Base-by-base conservation (phyloP, 2,113 vertebrate species). In the Coreoperca whiteheadi region DNA sequence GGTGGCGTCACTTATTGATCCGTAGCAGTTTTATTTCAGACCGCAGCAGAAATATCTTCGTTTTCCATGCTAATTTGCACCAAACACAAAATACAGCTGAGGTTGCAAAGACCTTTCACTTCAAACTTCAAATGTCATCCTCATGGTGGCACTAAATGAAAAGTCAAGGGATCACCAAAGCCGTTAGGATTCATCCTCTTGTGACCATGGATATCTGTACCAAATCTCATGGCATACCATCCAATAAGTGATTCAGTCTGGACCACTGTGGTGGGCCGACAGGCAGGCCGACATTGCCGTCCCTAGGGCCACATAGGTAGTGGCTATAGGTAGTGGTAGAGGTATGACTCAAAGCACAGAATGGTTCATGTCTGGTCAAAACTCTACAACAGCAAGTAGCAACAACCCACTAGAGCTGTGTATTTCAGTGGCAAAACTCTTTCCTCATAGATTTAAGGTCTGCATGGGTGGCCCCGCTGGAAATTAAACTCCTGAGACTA, bases 381-480 rank as follows among this genome's bases (percentile, higher is more conserved):
- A 37, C 21, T 32, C 12, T 69, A 4, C 54, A 73, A 34, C 11
- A 46, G 10, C 0, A 0, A 53, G 41, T 18, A 48, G 18, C 21
- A 51, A 3, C 28, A 75, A 77, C 4, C 5, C 28, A 14, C 30
- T 6, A 2, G n/a, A 53, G 30, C 14, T 59, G 68, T 43, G 41
- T 11, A 12, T 43, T 81, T 84, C 30, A 48, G 10, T 77, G 57
- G 60, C 57, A 83, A 73, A 84, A 74, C 34, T 43, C 12, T 68
- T 34, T 59, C 11, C 60, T 32, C 21, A 23, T 10, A 69, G 71
- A 92, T 90, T 84, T 72, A 90, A 89, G 86, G 77, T 60, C 87
- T 71, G 79, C 82, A 61, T 91, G 91, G 90, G 93, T 92, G 92
- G 93, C 86, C 86, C 70, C 16, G 2, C n/a, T 64, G 25, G 68